Percentiles rank a stretch among this genome's conserved stretches.
Conservation (phyloP, 2,797 vertebrate genomes). For the Ispidina picta region DNA sequence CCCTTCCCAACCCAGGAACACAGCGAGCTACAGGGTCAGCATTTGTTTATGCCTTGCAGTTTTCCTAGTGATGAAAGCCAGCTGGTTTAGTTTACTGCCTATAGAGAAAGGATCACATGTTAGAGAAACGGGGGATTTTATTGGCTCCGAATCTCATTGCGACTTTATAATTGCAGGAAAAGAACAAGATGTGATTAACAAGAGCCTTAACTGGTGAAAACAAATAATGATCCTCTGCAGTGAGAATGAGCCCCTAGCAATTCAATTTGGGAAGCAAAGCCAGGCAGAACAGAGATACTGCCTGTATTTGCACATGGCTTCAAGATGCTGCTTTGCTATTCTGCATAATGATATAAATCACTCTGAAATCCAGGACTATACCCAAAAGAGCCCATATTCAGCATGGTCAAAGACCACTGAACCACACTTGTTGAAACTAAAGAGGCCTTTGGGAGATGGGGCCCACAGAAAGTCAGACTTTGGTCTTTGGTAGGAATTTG, state of each 20-base stretch:
- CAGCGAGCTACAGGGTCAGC: constrained; percentile 1
- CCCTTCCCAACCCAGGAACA: constrained; percentile 13
- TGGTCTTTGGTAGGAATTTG: constrained; percentile 8
- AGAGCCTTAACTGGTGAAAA: background rate
- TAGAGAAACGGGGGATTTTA: background rate
- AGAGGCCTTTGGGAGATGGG: constrained; percentile 34
- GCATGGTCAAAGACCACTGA: background rate
- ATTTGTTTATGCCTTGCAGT: constrained; percentile 61
- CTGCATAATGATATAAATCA: background rate
- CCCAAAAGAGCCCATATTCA: background rate
- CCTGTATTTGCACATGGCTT: constrained; percentile 37
- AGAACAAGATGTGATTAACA: constrained; percentile 29
- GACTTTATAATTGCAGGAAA: constrained; percentile 41
- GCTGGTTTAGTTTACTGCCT: constrained; percentile 50
- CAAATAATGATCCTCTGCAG: background rate
- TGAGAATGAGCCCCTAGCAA: background rate
- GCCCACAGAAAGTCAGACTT: background rate
- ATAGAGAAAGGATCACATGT: background rate
- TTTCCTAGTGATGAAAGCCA: constrained; percentile 63
- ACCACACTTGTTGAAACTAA: constrained; percentile 20
- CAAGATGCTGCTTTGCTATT: constrained; percentile 46
- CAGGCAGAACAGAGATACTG: background rate
- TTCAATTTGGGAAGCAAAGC: background rate
- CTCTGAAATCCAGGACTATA: background rate
- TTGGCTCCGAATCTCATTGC: background rate